phyloP scores from a whole-genome alignment of 2,797 vertebrate genomes.

The Apogon hyalosoma region DNA sequence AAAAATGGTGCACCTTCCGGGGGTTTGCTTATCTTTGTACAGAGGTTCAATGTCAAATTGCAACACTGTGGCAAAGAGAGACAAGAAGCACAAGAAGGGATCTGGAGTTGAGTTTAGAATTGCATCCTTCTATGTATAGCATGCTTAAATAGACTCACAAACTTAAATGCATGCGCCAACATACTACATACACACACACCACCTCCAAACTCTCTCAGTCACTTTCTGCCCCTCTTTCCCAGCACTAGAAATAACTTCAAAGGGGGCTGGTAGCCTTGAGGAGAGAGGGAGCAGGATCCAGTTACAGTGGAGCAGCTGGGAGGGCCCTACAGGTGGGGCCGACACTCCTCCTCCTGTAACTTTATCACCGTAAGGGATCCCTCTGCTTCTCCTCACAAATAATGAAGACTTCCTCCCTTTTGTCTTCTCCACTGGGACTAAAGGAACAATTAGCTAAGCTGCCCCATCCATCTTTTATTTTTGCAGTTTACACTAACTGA shows the following conservation, averaged over 20 bases:
- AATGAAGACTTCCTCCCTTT: constrained; percentile 86
- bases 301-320: constrained; percentile 88
- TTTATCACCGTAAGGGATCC: constrained; percentile 80
- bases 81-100: constrained; percentile 24
- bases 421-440: constrained; percentile 76
- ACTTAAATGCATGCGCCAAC: constrained; percentile 38
- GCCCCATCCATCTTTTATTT: constrained; percentile 46
- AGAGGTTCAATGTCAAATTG: constrained; percentile 39
- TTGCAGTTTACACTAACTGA: not conserved
- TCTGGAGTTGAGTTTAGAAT: constrained; percentile 54
- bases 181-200: constrained; percentile 20
- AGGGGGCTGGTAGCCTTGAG: constrained; percentile 85
- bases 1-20: not conserved
- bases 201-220: constrained; percentile 35
- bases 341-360: constrained; percentile 84
- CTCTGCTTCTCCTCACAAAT: constrained; percentile 73
- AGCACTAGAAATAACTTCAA: constrained; percentile 92
- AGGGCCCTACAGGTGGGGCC: constrained; percentile 84
- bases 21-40: not conserved
- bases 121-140: constrained; percentile 58
- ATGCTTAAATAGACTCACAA: constrained; percentile 53
- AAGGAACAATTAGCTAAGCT: constrained; percentile 69
- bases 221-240: constrained; percentile 79
- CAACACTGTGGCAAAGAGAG: not conserved
- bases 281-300: constrained; percentile 79